Base-by-base conservation (phyloP, 2,888 invertebrate species). In the Vanessa cardui region DNA sequence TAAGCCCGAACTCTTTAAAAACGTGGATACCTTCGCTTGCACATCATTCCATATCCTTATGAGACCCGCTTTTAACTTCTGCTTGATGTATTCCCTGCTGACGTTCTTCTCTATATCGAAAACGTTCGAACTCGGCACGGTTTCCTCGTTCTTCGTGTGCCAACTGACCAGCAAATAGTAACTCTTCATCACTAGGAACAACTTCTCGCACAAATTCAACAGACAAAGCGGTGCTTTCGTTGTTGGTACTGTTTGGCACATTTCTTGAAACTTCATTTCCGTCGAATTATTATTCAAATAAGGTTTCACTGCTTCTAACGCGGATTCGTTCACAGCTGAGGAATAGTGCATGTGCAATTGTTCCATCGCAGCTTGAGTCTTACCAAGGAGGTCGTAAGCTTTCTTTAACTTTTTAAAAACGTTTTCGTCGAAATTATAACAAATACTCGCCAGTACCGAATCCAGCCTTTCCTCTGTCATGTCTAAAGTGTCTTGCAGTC, bases 331-430 rank as follows among this genome's bases (percentile, higher is more conserved):
- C 18, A 99, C 97, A 0, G 98, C 97, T 50, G 98, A 98, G 0
- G 98, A 97, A 79, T 98, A 98, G 84, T 99, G 98, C 95, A 99
- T 98, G 76, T 98, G 97, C 12, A 99, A 87, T 83, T 98, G 98
- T 84, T 99, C 99, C 95, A 98, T 97, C 0, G 98, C 98, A 2
- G 96, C 96, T 87, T 98, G 96, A 0, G 97, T 97, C 87, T 99
- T 99, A 0, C 98, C 98, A 5, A 99, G 88, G 26, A 99, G 91
- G 49, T 95, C 94, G 82, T 98, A 99, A 0, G 99, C 99, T 74
- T 95, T 95, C 80, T 98, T 97, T 0, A 99, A 90, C 76, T 97
- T 96, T 12, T 94, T 94, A 82, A 99, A 99, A 7, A 95, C 95
- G 15, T 94, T 94, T 26, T 94, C 94, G 78, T 99, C 96, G 83